Percentiles rank a stretch among this genome's conserved stretches.
phyloP scores from a whole-genome alignment of 30 jellyfish, hydroid and myxozoan genomes.

The Chrysaora quinquecirrha region DNA sequence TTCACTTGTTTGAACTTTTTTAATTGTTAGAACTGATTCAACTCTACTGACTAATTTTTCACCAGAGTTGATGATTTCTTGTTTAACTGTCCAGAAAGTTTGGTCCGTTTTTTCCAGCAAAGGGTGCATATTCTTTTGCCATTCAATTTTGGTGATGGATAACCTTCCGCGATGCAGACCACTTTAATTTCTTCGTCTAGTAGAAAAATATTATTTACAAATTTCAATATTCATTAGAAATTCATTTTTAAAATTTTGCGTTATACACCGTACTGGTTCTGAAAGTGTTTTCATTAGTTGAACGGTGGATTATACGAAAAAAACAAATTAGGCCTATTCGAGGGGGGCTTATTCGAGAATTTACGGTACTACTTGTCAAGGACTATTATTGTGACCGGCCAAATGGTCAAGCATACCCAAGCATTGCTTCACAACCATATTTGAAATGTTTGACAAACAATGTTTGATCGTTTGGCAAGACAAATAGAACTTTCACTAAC shows the following conservation, averaged over 20 bases:
- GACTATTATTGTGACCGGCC: no score
- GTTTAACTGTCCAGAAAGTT: slow-evolving; percentile 26
- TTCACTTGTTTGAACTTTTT: background rate
- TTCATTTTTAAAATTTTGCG: no score
- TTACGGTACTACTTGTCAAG: no score
- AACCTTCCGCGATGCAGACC: slow-evolving; percentile 62
- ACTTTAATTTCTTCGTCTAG: slow-evolving; percentile 46
- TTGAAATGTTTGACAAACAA: no score
- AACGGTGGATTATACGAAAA: no score
- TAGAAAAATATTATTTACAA: background rate
- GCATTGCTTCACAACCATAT: no score
- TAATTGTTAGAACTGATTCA: slow-evolving; percentile 34
- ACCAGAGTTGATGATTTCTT: slow-evolving; percentile 11
- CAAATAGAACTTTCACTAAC: background rate
- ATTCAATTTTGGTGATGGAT: slow-evolving; percentile 53
- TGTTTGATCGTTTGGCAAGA: no score
- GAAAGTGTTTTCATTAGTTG: no score
- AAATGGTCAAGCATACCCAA: no score
- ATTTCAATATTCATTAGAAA: background rate
- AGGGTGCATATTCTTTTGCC: slow-evolving; percentile 55
- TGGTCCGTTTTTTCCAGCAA: background rate
- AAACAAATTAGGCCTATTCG: no score
- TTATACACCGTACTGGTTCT: no score
- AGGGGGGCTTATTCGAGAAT: no score
- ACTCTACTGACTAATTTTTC: slow-evolving; percentile 35